Evolutionary conservation across 2,888 invertebrate species (phyloP).

Genomic region (Smittia aterrima): DNA sequence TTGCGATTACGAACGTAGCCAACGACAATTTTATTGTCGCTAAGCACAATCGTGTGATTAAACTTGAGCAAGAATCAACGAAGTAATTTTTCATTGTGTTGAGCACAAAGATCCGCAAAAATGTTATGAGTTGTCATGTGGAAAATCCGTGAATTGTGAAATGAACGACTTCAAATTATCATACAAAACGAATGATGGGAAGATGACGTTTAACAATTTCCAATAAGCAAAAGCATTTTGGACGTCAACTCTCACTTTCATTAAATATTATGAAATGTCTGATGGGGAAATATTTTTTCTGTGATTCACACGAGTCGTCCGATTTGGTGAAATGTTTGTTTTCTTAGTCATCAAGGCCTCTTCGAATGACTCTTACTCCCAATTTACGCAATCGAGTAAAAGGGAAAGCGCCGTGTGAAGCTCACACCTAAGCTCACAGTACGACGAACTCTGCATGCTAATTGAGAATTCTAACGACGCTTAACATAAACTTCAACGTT

Average conservation of each 20-base stretch:
- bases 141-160: conserved; percentile 24
- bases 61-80: neutral
- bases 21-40: neutral
- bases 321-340: no score
- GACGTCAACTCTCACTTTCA: conserved; percentile 27
- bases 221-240: no score
- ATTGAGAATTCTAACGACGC: no score
- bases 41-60: neutral
- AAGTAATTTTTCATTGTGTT: neutral
- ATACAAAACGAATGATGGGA: neutral
- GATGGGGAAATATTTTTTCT: neutral
- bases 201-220: neutral
- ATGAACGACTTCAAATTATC: neutral
- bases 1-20: neutral
- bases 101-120: neutral
- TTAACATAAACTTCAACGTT: no score
- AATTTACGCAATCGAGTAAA: no score
- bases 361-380: no score
- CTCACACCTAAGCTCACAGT: no score
- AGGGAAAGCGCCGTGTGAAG: no score
- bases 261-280: conserved; percentile 8
- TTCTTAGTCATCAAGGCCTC: no score
- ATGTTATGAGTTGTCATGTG: neutral
- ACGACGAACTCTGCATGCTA: no score
- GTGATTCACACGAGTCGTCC: no score